Evolutionary conservation across 2,113 vertebrate genomes (phyloP).

Genomic region (Baryphthengus martii): DNA sequence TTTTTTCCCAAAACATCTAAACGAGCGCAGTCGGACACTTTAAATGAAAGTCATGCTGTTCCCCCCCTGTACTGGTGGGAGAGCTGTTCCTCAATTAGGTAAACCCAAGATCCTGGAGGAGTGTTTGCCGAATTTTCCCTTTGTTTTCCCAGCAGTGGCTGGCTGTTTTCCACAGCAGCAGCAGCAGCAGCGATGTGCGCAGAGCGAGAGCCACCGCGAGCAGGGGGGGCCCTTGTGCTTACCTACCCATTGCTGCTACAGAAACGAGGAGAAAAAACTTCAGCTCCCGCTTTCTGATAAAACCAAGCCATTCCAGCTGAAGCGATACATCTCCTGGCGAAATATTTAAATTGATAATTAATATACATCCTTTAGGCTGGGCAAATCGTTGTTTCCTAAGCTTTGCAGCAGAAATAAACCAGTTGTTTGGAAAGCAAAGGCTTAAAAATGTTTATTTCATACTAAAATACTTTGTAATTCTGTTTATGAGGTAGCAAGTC

Average conservation of each 20-base stretch:
- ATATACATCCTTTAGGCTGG: not conserved
- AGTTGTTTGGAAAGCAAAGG: not conserved
- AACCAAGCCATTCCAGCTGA: not conserved
- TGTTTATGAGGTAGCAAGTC: accelerated
- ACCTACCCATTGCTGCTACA: not conserved
- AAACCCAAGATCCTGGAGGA: not conserved
- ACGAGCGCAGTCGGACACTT: not conserved
- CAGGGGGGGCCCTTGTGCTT: not conserved
- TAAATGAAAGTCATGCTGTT: not conserved
- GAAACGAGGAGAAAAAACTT: accelerated
- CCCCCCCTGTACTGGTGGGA: not conserved
- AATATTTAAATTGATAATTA: not conserved
- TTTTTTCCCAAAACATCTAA: not conserved
- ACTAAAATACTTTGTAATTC: not conserved
- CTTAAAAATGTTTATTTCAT: not conserved
- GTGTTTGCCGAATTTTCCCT: not conserved
- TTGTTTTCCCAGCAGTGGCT: not conserved
- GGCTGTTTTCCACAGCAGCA: not conserved
- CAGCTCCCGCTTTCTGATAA: not conserved
- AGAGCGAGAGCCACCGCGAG: not conserved
- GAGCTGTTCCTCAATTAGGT: not conserved
- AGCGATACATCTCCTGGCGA: not conserved
- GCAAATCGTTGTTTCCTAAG: not conserved
- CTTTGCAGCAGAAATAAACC: not conserved
- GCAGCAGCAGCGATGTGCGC: not conserved